phyloP scores from a whole-genome alignment of 2,888 invertebrate species.

The Nymphalis polychloros region DNA sequence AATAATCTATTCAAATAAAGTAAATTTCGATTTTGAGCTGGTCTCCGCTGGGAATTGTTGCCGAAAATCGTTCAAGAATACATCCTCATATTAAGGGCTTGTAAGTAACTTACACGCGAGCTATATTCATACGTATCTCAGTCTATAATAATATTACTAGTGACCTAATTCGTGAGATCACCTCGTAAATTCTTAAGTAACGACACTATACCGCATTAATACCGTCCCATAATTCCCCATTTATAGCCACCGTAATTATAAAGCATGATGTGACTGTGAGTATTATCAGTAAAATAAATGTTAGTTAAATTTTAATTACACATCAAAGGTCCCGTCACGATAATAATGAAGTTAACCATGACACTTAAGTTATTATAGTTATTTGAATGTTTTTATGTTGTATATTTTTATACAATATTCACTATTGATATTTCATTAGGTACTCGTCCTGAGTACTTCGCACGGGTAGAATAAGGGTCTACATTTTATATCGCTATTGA shows the following conservation, averaged over 20 bases:
- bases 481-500: too few relatives aligned
- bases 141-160: slow-evolving; percentile 24
- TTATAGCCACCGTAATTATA: slow-evolving; percentile 31
- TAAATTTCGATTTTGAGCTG: too few relatives aligned
- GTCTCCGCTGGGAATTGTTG: too few relatives aligned
- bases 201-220: slow-evolving; percentile 34
- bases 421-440: too few relatives aligned
- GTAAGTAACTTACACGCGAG: neutral
- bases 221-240: slow-evolving; percentile 28
- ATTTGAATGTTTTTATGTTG: neutral
- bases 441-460: too few relatives aligned
- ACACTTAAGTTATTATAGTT: neutral
- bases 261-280: slow-evolving; percentile 12
- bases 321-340: neutral
- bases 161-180: slow-evolving; percentile 33
- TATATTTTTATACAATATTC: too few relatives aligned
- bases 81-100: neutral
- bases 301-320: slow-evolving; percentile 11
- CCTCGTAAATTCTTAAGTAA: slow-evolving; percentile 35
- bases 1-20: too few relatives aligned
- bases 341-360: neutral
- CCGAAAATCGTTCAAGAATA: neutral
- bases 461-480: too few relatives aligned
- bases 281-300: slow-evolving; percentile 13
- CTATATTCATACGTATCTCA: neutral